Evolutionary conservation across 23 tunicate genomes (phyloP).

Genomic region (Pegea sp.): DNA sequence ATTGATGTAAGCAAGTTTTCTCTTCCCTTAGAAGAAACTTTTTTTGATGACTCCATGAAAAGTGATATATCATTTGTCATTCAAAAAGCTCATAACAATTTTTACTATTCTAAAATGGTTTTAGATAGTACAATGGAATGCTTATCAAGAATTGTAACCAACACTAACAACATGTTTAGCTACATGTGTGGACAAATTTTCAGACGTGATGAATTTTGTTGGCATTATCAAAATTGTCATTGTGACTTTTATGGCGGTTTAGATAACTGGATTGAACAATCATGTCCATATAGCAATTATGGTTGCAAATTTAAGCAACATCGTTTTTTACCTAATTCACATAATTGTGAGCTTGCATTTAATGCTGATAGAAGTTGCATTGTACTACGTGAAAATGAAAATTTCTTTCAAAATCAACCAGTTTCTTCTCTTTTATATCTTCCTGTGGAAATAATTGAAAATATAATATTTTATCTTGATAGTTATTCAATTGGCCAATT

Average conservation of each 20-base stretch:
- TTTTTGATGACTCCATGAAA: too few relatives aligned
- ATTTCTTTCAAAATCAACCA: background rate
- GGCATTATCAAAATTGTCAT: slow-evolving; percentile 44
- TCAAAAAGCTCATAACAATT: background rate
- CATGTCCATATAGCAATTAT: slow-evolving; percentile 40
- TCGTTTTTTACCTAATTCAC: slow-evolving; percentile 21
- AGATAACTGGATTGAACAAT: slow-evolving; percentile 67
- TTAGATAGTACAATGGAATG: background rate
- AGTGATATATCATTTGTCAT: background rate
- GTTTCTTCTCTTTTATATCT: slow-evolving; percentile 5
- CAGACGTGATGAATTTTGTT: slow-evolving; percentile 43
- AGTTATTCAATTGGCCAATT: slow-evolving; percentile 41
- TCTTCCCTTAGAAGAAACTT: background rate
- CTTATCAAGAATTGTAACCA: background rate
- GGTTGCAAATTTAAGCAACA: slow-evolving; percentile 31
- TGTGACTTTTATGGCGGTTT: slow-evolving; percentile 43
- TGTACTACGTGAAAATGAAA: too few relatives aligned
- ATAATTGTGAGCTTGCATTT: slow-evolving; percentile 6
- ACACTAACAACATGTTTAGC: slow-evolving; percentile 7
- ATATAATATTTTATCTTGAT: slow-evolving; percentile 20
- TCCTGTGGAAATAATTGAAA: slow-evolving; percentile 26
- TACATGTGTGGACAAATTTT: slow-evolving; percentile 59
- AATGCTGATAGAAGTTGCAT: slow-evolving; percentile 17
- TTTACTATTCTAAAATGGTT: background rate
- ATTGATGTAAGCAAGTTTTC: background rate